Percentiles rank a stretch among this genome's conserved stretches.
phyloP scores from a whole-genome alignment of 2,113 vertebrate genomes.

The Hippoglossus stenolepis region DNA sequence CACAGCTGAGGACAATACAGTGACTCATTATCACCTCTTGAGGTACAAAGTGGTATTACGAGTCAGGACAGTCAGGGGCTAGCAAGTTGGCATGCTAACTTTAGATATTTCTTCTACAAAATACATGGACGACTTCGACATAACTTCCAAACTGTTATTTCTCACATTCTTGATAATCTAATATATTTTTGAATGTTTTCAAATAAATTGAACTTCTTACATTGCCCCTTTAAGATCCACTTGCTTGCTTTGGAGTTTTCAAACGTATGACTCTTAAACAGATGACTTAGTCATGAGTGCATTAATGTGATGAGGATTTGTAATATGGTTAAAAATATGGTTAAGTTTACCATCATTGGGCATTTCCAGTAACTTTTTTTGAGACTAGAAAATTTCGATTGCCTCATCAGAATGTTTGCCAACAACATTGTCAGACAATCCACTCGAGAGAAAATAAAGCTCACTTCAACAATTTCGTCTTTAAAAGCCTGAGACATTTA shows the following conservation, averaged over 20 bases:
- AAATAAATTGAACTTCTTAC: not conserved
- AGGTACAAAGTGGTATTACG: no score
- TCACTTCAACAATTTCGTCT: not conserved
- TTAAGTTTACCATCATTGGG: no score
- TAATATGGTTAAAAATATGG: not conserved
- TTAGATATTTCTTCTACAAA: no score
- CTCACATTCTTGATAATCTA: not conserved
- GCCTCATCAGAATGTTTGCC: not conserved
- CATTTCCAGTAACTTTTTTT: no score
- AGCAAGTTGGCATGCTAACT: no score
- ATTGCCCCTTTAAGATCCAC: not conserved
- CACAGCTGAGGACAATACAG: no score
- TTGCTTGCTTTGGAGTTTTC: not conserved
- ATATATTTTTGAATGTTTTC: no score
- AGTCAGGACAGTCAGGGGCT: no score
- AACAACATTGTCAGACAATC: not conserved
- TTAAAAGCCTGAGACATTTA: conserved; percentile 1
- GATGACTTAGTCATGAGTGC: not conserved
- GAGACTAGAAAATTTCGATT: no score
- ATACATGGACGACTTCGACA: no score
- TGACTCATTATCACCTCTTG: no score
- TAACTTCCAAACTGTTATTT: no score
- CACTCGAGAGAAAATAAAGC: not conserved
- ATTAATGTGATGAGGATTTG: not conserved
- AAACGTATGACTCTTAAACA: not conserved